Percentiles rank a stretch among this genome's conserved stretches.
phyloP scores from a whole-genome alignment of 2,797 vertebrate species.

The Spinus olivaceus region DNA sequence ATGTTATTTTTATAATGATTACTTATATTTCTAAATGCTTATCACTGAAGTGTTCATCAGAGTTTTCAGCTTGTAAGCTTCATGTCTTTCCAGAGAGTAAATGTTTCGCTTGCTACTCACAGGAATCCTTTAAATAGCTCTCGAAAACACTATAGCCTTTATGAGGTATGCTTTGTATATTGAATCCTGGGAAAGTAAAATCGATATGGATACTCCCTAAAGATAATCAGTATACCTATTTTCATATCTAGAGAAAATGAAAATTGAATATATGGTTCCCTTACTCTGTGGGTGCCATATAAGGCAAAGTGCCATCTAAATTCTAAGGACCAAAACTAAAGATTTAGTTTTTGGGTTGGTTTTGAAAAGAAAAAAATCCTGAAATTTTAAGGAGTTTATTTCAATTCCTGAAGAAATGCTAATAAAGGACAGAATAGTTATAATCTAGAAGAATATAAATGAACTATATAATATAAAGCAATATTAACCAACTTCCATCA shows the following conservation, averaged over 20 bases:
- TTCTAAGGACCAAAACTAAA: not conserved
- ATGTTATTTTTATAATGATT: not conserved
- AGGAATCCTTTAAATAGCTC: not conserved
- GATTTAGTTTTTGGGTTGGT: not conserved
- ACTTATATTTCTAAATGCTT: not conserved
- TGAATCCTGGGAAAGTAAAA: not conserved
- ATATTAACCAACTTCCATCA: not conserved
- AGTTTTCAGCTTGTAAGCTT: not conserved
- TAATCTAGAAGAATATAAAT: not conserved
- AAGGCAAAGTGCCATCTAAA: not conserved
- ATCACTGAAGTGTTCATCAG: not conserved
- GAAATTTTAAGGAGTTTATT: not conserved
- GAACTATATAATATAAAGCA: not conserved
- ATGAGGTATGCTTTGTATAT: not conserved
- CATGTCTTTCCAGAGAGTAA: not conserved
- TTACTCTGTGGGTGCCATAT: not conserved
- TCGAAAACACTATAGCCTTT: not conserved
- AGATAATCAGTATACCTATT: not conserved
- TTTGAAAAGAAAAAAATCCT: not conserved
- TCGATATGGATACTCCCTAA: not conserved
- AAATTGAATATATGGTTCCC: not conserved
- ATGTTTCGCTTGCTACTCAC: not conserved
- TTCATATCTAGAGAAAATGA: not conserved
- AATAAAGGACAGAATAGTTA: not conserved
- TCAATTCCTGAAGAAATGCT: not conserved